A percentile compares a stretch with the other conserved stretches of the same genome.
Conservation (phyloP, 2,797 vertebrate genomes). For the Cossypha caffra region DNA sequence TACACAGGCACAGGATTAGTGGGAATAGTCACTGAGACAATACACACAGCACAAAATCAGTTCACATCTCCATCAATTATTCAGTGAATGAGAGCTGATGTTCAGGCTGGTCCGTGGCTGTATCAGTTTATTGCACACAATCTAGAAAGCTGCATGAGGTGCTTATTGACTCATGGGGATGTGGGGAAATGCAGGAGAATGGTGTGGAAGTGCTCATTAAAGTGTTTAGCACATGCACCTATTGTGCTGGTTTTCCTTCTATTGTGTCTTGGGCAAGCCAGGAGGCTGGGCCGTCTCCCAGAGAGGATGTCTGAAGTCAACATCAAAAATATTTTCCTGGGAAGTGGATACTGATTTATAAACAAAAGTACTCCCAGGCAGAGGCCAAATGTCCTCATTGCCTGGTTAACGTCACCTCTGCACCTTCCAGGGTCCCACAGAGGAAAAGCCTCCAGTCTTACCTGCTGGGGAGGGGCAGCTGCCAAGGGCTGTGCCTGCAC, state of each 20-base stretch:
- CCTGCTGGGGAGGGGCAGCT: background rate
- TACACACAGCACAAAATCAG: accelerated
- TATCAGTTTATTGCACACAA: background rate
- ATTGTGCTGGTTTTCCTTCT: slow-evolving; percentile 62
- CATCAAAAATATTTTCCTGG: slow-evolving; percentile 54
- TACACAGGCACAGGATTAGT: background rate
- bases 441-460: background rate
- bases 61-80: background rate
- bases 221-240: slow-evolving; percentile 61
- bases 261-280: slow-evolving; percentile 37
- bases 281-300: background rate
- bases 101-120: background rate
- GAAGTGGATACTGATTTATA: slow-evolving; percentile 43
- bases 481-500: background rate
- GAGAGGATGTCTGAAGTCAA: slow-evolving; percentile 55
- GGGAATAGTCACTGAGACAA: background rate
- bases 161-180: slow-evolving; percentile 53
- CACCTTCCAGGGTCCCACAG: background rate
- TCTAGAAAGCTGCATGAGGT: slow-evolving; percentile 47
- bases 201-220: slow-evolving; percentile 65
- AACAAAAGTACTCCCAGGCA: background rate
- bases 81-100: background rate
- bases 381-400: background rate
- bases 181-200: slow-evolving; percentile 47
- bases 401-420: background rate